Conservation (phyloP, 2,797 vertebrate genomes). For the Lagorchestes hirsutus region DNA sequence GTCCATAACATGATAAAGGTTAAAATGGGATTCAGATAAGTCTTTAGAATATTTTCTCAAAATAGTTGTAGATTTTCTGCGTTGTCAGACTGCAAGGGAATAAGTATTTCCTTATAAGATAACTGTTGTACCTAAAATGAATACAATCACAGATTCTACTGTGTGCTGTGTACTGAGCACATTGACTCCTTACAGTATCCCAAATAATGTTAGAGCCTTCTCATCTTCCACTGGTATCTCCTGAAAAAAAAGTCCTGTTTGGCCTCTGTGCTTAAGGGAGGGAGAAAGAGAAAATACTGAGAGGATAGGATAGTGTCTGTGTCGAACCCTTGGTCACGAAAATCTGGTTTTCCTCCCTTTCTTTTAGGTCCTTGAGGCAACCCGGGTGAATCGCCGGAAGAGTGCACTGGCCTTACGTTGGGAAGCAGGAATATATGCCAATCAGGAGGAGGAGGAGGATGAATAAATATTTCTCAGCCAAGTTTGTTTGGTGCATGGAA, state of each 20-base stretch:
- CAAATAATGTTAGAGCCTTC: neutral
- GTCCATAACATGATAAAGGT: neutral
- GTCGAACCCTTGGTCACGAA: neutral
- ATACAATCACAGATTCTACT: neutral
- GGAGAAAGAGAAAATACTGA: neutral
- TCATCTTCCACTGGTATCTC: neutral
- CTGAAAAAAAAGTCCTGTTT: neutral
- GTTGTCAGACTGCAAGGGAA: neutral
- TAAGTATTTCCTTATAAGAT: neutral
- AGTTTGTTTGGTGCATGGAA: conserved; percentile 82
- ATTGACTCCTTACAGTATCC: neutral
- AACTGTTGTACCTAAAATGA: neutral
- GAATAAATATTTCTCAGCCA: conserved; percentile 80
- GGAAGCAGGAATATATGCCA: conserved; percentile 93
- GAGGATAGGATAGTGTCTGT: neutral
- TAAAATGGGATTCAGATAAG: conserved; percentile 1
- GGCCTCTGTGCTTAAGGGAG: neutral
- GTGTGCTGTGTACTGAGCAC: too few species aligned
- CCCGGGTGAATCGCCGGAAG: conserved; percentile 96
- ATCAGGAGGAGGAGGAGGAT: conserved; percentile 89
- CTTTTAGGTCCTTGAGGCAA: conserved; percentile 95
- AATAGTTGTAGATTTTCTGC: neutral
- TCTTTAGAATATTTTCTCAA: neutral
- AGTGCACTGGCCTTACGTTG: conserved; percentile 94
- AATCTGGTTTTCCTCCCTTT: conserved; percentile 44